These are phyloP conservation scores for Gymnogyps californianus DNA, from an alignment of 2,113 vertebrate genomes.

Conservation along the genomic window DNA sequence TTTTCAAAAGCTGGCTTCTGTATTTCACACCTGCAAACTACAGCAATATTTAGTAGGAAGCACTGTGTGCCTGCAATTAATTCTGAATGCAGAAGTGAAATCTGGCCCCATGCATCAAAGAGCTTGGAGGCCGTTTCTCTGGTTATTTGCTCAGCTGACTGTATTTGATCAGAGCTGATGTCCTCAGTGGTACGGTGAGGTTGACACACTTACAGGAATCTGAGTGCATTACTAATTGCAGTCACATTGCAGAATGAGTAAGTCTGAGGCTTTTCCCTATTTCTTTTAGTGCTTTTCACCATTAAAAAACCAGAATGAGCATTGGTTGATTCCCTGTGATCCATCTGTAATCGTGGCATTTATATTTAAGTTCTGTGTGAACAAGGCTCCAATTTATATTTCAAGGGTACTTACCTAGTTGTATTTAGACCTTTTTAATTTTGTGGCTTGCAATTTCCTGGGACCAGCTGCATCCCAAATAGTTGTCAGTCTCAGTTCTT, in stretches of 20 bases:
- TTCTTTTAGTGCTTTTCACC: neutral
- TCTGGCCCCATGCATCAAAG: neutral
- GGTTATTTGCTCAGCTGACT: constrained; percentile 62
- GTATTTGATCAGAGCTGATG: constrained; percentile 9
- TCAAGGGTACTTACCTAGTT: neutral
- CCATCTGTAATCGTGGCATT: neutral
- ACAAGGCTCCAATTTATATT: neutral
- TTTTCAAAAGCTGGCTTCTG: constrained; percentile 53
- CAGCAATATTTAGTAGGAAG: constrained; percentile 44
- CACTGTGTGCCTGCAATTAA: neutral
- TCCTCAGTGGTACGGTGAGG: neutral
- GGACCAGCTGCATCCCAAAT: neutral
- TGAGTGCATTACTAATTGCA: neutral
- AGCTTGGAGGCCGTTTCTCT: neutral
- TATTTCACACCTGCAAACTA: constrained; percentile 51
- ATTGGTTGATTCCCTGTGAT: neutral
- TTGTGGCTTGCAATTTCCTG: neutral
- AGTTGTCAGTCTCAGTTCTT: neutral
- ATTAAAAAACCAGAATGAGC: neutral
- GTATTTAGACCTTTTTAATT: neutral
- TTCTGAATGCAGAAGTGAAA: constrained; percentile 7
- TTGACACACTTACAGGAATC: neutral
- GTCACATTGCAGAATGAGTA: neutral
- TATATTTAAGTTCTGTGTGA: neutral
- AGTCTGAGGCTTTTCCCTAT: neutral